These are phyloP conservation scores for Dorcus parallelipipedus DNA, from an alignment of 2,888 invertebrate genomes.

Conservation along the genomic window DNA sequence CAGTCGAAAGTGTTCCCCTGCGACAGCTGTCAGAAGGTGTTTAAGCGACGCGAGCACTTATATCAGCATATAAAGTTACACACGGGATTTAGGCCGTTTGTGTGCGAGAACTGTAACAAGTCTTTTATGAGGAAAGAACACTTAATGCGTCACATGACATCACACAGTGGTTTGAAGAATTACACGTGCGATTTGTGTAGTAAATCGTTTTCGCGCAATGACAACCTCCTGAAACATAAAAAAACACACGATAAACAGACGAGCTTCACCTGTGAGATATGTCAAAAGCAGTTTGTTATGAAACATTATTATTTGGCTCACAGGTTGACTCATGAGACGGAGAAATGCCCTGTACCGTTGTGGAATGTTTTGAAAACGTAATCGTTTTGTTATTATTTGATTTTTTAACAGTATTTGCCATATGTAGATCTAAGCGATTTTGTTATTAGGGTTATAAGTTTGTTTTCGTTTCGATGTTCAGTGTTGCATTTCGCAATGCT, in stretches of 20 bases:
- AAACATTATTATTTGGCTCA: conserved; percentile 66
- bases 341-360: conserved; percentile 14
- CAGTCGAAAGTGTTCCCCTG: conserved; percentile 1
- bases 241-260: conserved; percentile 57
- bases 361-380: conserved; percentile 16
- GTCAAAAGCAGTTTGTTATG: conserved; percentile 64
- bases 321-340: conserved; percentile 51
- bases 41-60: conserved; percentile 67
- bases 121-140: conserved; percentile 69
- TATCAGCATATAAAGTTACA: conserved; percentile 67
- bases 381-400: neutral
- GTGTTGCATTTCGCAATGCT: too few species aligned
- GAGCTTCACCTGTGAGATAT: conserved; percentile 62
- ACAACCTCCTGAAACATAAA: conserved; percentile 59
- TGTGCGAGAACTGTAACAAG: conserved; percentile 63
- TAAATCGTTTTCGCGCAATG: conserved; percentile 55
- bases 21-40: conserved; percentile 55
- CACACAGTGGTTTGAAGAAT: conserved; percentile 66
- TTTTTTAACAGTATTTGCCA: too few species aligned
- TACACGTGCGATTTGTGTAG: conserved; percentile 57
- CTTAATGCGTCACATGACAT: conserved; percentile 61
- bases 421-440: too few species aligned
- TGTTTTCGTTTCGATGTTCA: too few species aligned
- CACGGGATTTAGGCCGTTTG: conserved; percentile 64
- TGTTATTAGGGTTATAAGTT: too few species aligned